Percentiles rank a stretch among this genome's conserved stretches.
These are phyloP conservation scores for Lagorchestes hirsutus DNA, from an alignment of 2,797 vertebrate species.

Conservation along the genomic window DNA sequence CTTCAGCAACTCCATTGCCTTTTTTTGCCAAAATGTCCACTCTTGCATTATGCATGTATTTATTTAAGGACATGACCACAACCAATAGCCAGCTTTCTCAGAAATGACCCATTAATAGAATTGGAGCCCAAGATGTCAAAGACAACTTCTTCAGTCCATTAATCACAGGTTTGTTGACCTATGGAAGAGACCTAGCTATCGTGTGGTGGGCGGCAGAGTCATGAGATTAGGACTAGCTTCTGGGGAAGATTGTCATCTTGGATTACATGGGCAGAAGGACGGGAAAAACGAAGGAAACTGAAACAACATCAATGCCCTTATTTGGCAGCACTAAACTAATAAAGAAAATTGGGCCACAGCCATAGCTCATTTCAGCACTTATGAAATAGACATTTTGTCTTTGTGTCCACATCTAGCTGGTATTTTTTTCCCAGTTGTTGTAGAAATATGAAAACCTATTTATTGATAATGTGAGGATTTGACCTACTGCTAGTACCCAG, in stretches of 20 bases:
- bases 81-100: slow-evolving; percentile 8
- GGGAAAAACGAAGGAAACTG: background rate
- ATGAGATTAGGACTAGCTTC: background rate
- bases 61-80: background rate
- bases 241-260: background rate
- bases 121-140: slow-evolving; percentile 49
- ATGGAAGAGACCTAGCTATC: background rate
- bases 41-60: background rate
- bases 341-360: slow-evolving; percentile 27
- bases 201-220: slow-evolving; percentile 6
- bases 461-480: background rate
- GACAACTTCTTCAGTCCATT: slow-evolving; percentile 7
- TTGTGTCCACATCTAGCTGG: background rate
- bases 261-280: background rate
- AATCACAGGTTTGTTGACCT: background rate
- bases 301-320: background rate
- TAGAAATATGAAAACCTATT: background rate
- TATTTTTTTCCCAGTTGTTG: slow-evolving; percentile 9
- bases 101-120: slow-evolving; percentile 42
- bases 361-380: background rate
- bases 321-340: slow-evolving; percentile 3
- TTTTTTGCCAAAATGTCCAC: background rate
- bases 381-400: background rate
- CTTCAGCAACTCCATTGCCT: background rate
- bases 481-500: background rate